A percentile compares a stretch with the other conserved stretches of the same genome.
These are phyloP conservation scores for Caenorhabditis briggsae DNA, from an alignment of 1,140 invertebrate species.

Conservation along the genomic window DNA sequence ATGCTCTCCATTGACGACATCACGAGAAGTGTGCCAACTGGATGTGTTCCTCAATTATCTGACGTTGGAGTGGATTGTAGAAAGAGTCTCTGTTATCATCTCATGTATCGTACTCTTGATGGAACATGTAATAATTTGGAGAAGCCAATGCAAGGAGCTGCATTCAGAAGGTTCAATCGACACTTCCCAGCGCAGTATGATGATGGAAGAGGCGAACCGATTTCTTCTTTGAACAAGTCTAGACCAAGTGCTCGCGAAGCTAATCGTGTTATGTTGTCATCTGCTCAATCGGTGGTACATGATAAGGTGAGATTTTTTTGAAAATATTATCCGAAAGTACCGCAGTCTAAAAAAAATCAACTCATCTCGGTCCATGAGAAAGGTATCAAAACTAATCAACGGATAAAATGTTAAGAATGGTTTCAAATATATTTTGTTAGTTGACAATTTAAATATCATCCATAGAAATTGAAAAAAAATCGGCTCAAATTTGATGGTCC, in stretches of 20 bases:
- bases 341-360: too few species aligned
- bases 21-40: conserved; percentile 72
- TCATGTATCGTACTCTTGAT: conserved; percentile 86
- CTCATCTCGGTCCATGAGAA: too few species aligned
- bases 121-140: conserved; percentile 95
- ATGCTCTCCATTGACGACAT: conserved; percentile 76
- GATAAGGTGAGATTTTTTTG: conserved; percentile 53
- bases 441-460: too few species aligned
- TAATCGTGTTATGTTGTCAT: conserved; percentile 73
- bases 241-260: conserved; percentile 74
- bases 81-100: conserved; percentile 77
- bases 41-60: conserved; percentile 76
- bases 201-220: conserved; percentile 71
- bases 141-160: conserved; percentile 90
- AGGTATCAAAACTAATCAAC: too few species aligned
- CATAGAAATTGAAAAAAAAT: too few species aligned
- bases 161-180: conserved; percentile 80
- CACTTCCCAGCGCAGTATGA: conserved; percentile 74
- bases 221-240: conserved; percentile 71
- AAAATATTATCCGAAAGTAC: background rate
- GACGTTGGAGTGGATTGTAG: conserved; percentile 64
- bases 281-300: conserved; percentile 71
- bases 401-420: too few species aligned
- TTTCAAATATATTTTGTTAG: too few species aligned
- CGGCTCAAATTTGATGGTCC: too few species aligned